Evolutionary conservation across 2,888 invertebrate genomes (phyloP).

Genomic region (Orthosia incerta): DNA sequence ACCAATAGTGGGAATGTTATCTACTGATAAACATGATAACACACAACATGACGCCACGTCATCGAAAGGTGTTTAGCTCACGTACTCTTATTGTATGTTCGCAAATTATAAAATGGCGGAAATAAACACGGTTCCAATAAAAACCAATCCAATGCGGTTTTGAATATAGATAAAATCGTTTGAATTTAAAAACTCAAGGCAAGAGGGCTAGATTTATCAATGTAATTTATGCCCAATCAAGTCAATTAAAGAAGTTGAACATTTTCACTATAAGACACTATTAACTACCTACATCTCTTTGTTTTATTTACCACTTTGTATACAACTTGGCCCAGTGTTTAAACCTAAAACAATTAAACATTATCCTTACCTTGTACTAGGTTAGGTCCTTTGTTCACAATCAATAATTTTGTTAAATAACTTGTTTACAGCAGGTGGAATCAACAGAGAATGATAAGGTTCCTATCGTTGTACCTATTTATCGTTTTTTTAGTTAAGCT

Average conservation of each 20-base stretch:
- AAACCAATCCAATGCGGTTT: too few relatives aligned
- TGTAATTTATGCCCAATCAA: too few relatives aligned
- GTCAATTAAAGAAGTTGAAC: background rate
- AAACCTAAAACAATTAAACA: background rate
- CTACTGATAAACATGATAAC: conserved; percentile 1
- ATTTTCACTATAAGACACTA: background rate
- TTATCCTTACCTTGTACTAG: conserved; percentile 45
- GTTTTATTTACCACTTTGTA: background rate
- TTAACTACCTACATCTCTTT: background rate
- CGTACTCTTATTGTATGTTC: too few relatives aligned
- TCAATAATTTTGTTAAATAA: conserved; percentile 32
- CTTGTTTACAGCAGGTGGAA: conserved; percentile 58
- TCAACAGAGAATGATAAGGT: conserved; percentile 64
- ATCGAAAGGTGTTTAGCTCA: background rate
- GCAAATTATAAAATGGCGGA: too few relatives aligned
- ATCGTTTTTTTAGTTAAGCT: conserved; percentile 63
- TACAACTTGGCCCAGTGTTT: background rate
- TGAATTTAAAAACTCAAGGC: too few relatives aligned
- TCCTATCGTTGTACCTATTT: conserved; percentile 67
- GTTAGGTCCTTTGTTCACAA: conserved; percentile 42
- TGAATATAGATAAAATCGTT: too few relatives aligned
- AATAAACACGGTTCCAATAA: too few relatives aligned
- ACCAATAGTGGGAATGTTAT: background rate
- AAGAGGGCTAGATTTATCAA: too few relatives aligned
- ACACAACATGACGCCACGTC: background rate